Conservation (phyloP, 1,140 invertebrate species). For the Bathynomus jamesi region DNA sequence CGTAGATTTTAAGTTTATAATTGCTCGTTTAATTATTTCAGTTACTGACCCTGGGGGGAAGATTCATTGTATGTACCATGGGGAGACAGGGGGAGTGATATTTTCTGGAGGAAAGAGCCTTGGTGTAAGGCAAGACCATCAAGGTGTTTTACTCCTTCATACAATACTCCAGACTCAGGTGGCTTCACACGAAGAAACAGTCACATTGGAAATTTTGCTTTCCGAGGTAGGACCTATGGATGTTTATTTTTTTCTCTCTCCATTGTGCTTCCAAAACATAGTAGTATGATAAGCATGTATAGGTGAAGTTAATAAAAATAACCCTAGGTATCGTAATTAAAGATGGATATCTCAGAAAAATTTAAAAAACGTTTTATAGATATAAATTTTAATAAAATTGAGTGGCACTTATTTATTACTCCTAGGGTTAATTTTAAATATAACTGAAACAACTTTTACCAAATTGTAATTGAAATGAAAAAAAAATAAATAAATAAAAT, state of each 20-base stretch:
- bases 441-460: too few species aligned
- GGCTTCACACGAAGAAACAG: conserved; percentile 56
- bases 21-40: too few species aligned
- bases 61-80: conserved; percentile 22
- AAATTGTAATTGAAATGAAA: too few species aligned
- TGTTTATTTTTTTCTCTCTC: too few species aligned
- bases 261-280: too few species aligned
- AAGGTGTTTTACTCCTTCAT: conserved; percentile 77
- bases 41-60: conserved; percentile 12
- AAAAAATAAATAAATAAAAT: too few species aligned
- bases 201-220: conserved; percentile 72
- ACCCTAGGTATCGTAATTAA: not conserved
- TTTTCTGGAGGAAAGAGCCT: conserved; percentile 70
- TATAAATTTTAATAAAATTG: not conserved
- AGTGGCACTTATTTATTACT: not conserved
- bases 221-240: conserved; percentile 59
- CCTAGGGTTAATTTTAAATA: too few species aligned
- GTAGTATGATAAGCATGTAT: not conserved
- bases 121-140: conserved; percentile 76
- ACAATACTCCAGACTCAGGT: conserved; percentile 76
- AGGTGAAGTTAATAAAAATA: not conserved
- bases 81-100: conserved; percentile 56
- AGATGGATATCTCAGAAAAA: not conserved
- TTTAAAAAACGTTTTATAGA: not conserved
- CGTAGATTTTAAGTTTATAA: too few species aligned